Evolutionary conservation across 2,113 vertebrate species (phyloP), one percentile per base, ranked within the genome.

Genomic region (Merops nubicus): DNA sequence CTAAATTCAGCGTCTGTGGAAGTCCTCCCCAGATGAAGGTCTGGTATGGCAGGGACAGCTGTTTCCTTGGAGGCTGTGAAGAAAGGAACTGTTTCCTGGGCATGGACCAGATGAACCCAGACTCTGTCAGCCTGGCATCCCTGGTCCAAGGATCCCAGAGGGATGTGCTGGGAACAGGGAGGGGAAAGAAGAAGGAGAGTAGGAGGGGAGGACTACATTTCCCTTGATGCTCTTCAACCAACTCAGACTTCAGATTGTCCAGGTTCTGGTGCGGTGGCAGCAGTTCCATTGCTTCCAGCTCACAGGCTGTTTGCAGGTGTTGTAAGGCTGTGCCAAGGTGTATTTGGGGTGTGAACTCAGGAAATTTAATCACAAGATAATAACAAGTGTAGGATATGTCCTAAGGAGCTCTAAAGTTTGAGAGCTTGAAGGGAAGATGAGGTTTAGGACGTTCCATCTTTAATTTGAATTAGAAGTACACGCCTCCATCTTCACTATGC

Each of bases 111-210:
- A 8, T 1, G 3, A 84, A 36, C 11, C 13, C 28, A n/a, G 29
- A 6, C 28, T 62, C 60, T 17, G 1, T 42, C 51, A n/a, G 0
- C 13, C 23, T 38, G 25, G 8, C 23, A 28, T 0, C 34, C 28
- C 33, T 17, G 12, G 12, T 11, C 16, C 15, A 17, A 51, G 70
- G 8, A 38, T 54, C 33, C 34, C 67, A 20, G 20, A 68, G 15
- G 6, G 19, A 43, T 11, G 23, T 21, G 23, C 38, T 79, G 56
- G 42, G 43, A 12, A 63, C 8, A 47, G 19, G 29, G 50, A 69
- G 3, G 15, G 10, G 14, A n/a, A 8, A 78, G 56, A 9, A 6
- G 22, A 26, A 5, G 54, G 22, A 4, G 48, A 7, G 13, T 16
- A 33, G 22, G 12, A 50, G 26, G 25, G 23, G 36, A 77, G 33